Conservation (phyloP, 2,888 invertebrate genomes). For the Drosophila percnosoma region DNA sequence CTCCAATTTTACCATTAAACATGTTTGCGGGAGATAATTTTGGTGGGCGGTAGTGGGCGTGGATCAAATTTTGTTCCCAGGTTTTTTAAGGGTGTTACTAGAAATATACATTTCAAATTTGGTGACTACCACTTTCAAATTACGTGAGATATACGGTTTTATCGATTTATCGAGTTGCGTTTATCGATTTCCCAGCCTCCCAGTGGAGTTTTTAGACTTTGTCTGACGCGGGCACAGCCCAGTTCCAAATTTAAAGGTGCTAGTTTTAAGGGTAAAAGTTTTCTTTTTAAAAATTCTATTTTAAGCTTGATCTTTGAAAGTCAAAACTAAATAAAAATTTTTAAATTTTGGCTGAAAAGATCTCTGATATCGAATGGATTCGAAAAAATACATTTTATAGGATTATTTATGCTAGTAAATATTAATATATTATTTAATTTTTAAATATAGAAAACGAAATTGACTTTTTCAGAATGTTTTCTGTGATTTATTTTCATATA, state of each 20-base stretch:
- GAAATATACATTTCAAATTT: not conserved
- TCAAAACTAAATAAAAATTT: not conserved
- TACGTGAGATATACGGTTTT: not conserved
- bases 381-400: not conserved
- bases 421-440: not conserved
- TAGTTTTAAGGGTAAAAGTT: too few relatives aligned
- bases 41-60: too few relatives aligned
- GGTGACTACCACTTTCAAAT: not conserved
- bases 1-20: not conserved
- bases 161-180: not conserved
- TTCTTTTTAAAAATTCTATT: not conserved
- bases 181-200: not conserved
- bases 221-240: too few relatives aligned
- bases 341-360: not conserved
- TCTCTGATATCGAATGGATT: not conserved
- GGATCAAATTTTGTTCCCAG: too few relatives aligned
- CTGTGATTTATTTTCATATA: constrained; percentile 1
- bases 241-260: too few relatives aligned
- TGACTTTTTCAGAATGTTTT: constrained; percentile 13
- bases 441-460: not conserved
- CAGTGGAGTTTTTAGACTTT: too few relatives aligned
- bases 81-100: too few relatives aligned
- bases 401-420: not conserved
- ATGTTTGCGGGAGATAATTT: too few relatives aligned
- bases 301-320: not conserved